A percentile compares a stretch with the other conserved stretches of the same genome.
These are phyloP conservation scores for Rhincodon typus DNA, from an alignment of 2,797 vertebrate species.

Conservation along the genomic window DNA sequence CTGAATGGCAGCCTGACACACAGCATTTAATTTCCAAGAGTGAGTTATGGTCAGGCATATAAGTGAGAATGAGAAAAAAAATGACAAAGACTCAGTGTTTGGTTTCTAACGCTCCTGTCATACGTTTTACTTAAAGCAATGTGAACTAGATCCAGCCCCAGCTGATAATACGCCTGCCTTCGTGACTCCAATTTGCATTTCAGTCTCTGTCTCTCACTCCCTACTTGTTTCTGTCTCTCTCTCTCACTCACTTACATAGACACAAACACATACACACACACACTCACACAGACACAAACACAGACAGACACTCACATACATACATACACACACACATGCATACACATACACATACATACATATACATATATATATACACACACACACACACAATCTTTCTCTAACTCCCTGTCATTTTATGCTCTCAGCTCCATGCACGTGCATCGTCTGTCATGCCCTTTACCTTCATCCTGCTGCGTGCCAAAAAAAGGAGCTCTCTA, in stretches of 20 bases:
- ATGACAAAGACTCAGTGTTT: constrained; percentile 4
- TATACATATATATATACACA: background rate
- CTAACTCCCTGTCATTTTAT: background rate
- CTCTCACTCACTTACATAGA: background rate
- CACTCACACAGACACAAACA: too few relatives aligned
- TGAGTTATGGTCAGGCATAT: constrained; percentile 20
- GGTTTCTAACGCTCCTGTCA: background rate
- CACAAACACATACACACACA: too few relatives aligned
- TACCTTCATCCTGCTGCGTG: background rate
- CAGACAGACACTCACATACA: background rate
- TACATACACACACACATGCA: too few relatives aligned
- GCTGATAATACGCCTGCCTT: background rate
- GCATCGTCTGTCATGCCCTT: background rate
- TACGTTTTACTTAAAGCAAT: background rate
- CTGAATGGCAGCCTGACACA: constrained; percentile 32
- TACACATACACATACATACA: too few relatives aligned
- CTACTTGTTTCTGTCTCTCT: background rate
- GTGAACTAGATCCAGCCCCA: background rate
- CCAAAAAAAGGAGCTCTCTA: constrained; percentile 12
- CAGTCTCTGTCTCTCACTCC: background rate
- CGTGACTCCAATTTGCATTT: background rate
- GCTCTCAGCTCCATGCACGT: background rate
- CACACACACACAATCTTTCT: background rate
- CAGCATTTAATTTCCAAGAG: too few relatives aligned
- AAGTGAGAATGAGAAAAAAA: constrained; percentile 14